Conservation (phyloP, 2,888 invertebrate species). For the Lochmaea crataegi region DNA sequence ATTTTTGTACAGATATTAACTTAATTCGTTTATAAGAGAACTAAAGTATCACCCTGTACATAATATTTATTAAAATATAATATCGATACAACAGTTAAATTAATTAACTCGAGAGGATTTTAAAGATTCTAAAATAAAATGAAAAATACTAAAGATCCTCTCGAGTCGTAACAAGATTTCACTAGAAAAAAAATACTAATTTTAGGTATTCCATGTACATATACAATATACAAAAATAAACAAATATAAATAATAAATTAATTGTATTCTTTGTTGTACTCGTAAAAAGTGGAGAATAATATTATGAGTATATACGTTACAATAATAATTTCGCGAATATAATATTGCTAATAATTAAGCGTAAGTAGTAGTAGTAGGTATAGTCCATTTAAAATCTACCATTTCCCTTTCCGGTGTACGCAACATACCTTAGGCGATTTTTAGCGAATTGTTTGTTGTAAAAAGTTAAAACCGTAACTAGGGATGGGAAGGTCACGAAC, state of each 20-base stretch:
- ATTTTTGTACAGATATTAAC: neutral
- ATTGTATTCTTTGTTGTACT: neutral
- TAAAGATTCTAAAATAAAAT: too few relatives aligned
- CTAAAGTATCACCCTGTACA: slow-evolving; percentile 1
- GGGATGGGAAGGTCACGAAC: too few relatives aligned
- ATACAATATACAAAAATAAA: slow-evolving; percentile 2
- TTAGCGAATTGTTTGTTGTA: too few relatives aligned
- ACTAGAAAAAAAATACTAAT: neutral
- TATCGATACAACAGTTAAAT: too few relatives aligned
- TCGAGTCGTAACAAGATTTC: too few relatives aligned
- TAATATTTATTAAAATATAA: neutral
- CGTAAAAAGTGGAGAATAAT: neutral
- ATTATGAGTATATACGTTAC: slow-evolving; percentile 2
- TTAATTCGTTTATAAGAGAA: neutral
- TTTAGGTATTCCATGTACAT: neutral
- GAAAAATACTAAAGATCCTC: too few relatives aligned
- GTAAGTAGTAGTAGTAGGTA: neutral
- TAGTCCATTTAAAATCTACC: neutral
- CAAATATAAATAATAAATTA: slow-evolving; percentile 5
- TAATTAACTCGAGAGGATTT: too few relatives aligned
- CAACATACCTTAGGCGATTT: too few relatives aligned
- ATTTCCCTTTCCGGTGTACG: too few relatives aligned
- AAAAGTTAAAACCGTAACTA: too few relatives aligned
- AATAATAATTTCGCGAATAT: neutral
- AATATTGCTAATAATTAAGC: neutral